Conservation (phyloP, 2,113 vertebrate species). For the Tichodroma muraria region DNA sequence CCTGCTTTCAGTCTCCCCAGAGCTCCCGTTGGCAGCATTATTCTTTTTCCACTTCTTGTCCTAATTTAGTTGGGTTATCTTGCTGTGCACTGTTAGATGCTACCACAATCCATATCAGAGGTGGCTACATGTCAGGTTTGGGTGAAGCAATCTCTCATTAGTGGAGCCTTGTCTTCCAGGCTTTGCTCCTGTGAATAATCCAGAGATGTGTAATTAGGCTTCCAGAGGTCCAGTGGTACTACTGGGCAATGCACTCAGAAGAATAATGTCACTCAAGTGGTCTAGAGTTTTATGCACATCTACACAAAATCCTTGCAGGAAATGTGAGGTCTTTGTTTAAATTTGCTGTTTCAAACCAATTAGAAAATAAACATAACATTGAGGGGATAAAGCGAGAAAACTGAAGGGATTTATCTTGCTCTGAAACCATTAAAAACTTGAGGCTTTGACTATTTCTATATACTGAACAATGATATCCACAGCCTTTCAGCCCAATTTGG, state of each 20-base stretch:
- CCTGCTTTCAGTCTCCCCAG: not conserved
- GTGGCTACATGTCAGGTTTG: not conserved
- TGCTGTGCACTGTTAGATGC: not conserved
- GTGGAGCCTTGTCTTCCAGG: not conserved
- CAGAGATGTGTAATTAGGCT: not conserved
- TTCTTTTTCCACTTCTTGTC: not conserved
- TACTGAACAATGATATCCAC: not conserved
- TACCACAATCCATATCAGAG: not conserved
- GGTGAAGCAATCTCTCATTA: not conserved
- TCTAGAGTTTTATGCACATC: not conserved
- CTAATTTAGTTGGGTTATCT: conserved; percentile 19
- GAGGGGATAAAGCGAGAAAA: not conserved
- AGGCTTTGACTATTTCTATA: not conserved
- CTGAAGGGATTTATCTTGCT: not conserved
- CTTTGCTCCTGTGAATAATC: not conserved
- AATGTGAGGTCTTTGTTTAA: not conserved
- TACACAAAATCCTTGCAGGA: not conserved
- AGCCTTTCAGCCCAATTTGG: not conserved
- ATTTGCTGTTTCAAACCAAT: not conserved
- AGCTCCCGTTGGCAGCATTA: not conserved
- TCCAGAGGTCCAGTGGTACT: not conserved
- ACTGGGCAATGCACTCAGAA: not conserved
- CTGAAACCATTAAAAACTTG: not conserved
- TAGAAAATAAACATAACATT: not conserved
- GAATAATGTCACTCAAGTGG: not conserved